A percentile compares a stretch with the other conserved stretches of the same genome.
Conservation (phyloP, 2,888 invertebrate species). For the Dynastes grantii region DNA sequence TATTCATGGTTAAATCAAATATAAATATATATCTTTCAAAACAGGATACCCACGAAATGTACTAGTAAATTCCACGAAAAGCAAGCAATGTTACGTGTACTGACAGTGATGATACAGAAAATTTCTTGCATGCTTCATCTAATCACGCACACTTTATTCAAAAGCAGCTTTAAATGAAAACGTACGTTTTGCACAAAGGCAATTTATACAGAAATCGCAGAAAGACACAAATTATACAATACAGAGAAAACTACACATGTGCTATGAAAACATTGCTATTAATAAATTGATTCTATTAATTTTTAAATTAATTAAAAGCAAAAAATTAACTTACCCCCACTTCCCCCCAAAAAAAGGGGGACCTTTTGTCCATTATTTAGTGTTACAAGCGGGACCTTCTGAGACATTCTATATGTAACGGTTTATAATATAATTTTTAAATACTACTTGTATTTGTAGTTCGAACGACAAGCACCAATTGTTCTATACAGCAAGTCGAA, state of each 20-base stretch:
- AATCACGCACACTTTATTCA: not conserved
- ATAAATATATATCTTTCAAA: not conserved
- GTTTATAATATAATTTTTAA: not conserved
- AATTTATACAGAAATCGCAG: too few species aligned
- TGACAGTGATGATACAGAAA: not conserved
- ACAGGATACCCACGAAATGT: not conserved
- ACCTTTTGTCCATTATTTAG: slow-evolving; percentile 56
- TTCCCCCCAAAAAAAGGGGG: slow-evolving; percentile 75
- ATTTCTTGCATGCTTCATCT: not conserved
- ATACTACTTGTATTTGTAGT: not conserved
- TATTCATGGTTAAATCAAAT: not conserved
- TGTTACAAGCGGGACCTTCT: slow-evolving; percentile 14
- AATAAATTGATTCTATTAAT: not conserved
- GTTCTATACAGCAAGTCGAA: slow-evolving; percentile 2
- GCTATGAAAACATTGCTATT: not conserved
- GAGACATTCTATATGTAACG: not conserved
- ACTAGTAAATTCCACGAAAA: too few species aligned
- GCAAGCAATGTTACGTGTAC: too few species aligned
- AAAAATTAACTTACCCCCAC: too few species aligned
- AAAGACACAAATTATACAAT: too few species aligned
- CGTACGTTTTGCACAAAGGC: too few species aligned
- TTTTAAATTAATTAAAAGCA: not conserved
- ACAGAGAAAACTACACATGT: too few species aligned
- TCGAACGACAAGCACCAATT: not conserved
- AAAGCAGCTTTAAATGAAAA: too few species aligned